These are phyloP conservation scores for Origma solitaria DNA, from an alignment of 2,113 vertebrate genomes.

Conservation along the genomic window DNA sequence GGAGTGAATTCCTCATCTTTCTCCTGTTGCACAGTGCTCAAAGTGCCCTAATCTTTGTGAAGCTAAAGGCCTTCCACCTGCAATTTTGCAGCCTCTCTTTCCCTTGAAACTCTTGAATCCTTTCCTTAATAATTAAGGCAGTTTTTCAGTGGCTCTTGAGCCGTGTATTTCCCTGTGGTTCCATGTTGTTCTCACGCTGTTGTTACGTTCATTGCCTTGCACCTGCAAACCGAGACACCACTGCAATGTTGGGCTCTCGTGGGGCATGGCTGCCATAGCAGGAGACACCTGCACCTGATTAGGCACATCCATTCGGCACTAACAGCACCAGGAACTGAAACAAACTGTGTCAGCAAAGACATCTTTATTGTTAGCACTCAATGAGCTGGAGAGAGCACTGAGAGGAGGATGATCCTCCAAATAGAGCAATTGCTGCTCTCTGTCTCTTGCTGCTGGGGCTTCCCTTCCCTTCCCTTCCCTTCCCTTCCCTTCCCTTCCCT, in stretches of 20 bases:
- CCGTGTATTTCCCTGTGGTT: not conserved
- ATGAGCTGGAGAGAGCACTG: not conserved
- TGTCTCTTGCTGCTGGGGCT: not conserved
- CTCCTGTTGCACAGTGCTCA: not conserved
- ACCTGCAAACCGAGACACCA: not conserved
- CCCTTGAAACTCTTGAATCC: not conserved
- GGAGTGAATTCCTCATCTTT: rapidly evolving
- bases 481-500: not conserved
- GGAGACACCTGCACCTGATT: not conserved
- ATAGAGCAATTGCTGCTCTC: not conserved
- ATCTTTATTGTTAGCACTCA: not conserved
- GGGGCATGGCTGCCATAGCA: not conserved
- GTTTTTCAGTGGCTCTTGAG: not conserved
- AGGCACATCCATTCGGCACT: not conserved
- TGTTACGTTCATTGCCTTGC: not conserved
- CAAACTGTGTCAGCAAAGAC: not conserved
- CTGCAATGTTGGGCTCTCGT: not conserved
- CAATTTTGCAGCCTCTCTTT: not conserved
- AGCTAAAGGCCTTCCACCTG: not conserved
- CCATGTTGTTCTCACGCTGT: not conserved
- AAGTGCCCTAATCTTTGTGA: not conserved
- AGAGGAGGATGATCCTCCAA: not conserved
- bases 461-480: not conserved
- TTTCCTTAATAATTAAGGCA: not conserved
- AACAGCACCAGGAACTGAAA: not conserved